Conservation (phyloP, 2,888 invertebrate species). For the Microplitis manilae region DNA sequence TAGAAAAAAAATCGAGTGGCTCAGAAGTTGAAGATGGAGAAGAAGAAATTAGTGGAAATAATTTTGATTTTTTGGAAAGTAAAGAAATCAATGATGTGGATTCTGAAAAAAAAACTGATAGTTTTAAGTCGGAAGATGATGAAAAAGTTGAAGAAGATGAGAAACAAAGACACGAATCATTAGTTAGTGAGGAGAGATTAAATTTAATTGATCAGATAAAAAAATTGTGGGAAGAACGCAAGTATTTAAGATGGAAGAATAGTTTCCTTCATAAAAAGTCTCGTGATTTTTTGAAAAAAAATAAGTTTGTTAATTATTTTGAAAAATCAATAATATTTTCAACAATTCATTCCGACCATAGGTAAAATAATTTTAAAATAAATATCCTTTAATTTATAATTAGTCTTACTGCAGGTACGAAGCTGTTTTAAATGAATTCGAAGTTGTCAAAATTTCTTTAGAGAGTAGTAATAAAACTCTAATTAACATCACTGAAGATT, state of each 20-base stretch:
- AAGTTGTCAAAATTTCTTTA: constrained; percentile 30
- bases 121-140: neutral
- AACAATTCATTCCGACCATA: constrained; percentile 36
- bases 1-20: constrained; percentile 3
- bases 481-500: constrained; percentile 21
- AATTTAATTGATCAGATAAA: constrained; percentile 44
- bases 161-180: neutral
- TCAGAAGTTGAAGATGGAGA: neutral
- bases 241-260: constrained; percentile 45
- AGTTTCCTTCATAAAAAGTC: constrained; percentile 53
- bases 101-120: constrained; percentile 8
- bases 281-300: constrained; percentile 45
- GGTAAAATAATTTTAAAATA: constrained; percentile 9
- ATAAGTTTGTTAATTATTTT: constrained; percentile 40
- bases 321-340: constrained; percentile 41
- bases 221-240: constrained; percentile 43
- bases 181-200: constrained; percentile 42
- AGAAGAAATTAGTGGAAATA: constrained; percentile 9
- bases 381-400: neutral
- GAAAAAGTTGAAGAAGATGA: constrained; percentile 1
- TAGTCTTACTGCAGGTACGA: constrained; percentile 45
- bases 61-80: neutral
- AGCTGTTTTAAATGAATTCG: constrained; percentile 48
- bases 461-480: constrained; percentile 21
- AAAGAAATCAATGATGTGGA: neutral